These are phyloP conservation scores for Notarius quadriscutis DNA, from an alignment of 2,113 vertebrate genomes.

Conservation along the genomic window DNA sequence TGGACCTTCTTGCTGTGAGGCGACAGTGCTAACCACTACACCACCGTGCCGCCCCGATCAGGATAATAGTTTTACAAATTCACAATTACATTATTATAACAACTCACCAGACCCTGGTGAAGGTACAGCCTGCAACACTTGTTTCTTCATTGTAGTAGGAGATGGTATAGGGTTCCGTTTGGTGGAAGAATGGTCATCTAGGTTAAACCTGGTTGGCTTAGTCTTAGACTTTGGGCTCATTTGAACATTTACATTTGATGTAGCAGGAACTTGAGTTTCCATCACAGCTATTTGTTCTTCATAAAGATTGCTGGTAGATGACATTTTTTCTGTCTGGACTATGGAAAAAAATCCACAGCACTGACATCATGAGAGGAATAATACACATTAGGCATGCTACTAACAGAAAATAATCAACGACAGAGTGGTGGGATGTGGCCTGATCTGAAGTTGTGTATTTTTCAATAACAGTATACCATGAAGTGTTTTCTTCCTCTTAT, in stretches of 20 bases:
- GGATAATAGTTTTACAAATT: background rate
- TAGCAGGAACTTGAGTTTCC: background rate
- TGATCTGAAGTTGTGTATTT: background rate
- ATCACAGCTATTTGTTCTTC: background rate
- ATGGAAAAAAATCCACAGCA: background rate
- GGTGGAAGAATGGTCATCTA: background rate
- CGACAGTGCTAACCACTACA: no score
- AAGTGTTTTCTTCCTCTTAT: background rate
- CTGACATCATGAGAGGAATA: background rate
- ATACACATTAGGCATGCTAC: background rate
- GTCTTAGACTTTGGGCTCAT: background rate
- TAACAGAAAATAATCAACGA: background rate
- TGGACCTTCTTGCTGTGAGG: no score
- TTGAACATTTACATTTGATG: slow-evolving; percentile 13
- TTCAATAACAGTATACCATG: background rate
- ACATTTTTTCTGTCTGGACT: slow-evolving; percentile 17
- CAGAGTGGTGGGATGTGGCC: background rate
- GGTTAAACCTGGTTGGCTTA: background rate
- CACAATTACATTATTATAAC: background rate
- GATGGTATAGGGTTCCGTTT: background rate
- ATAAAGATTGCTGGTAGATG: background rate
- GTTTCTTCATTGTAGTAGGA: background rate
- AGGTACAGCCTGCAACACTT: background rate
- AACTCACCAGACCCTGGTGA: slow-evolving; percentile 20
- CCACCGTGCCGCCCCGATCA: no score